These are phyloP conservation scores for Stegostoma tigrinum DNA, from an alignment of 2,113 vertebrate genomes.

Conservation along the genomic window DNA sequence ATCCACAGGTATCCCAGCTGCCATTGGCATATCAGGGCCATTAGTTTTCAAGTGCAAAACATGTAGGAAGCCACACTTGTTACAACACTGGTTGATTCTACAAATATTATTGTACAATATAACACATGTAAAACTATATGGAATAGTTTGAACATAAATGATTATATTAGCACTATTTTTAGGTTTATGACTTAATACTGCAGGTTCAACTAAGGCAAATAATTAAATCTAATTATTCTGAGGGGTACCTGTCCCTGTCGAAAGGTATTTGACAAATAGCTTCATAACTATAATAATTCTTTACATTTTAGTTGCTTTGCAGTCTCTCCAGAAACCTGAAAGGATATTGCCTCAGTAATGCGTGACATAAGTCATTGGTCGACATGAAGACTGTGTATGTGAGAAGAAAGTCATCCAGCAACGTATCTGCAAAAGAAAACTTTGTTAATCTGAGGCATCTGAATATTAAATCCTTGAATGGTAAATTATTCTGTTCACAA, in stretches of 20 bases:
- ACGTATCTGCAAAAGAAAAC: constrained; percentile 66
- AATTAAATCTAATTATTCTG: background rate
- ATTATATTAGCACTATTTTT: background rate
- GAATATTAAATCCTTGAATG: background rate
- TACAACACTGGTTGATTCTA: background rate
- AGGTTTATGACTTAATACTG: background rate
- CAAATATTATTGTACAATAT: background rate
- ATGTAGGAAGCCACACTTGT: background rate
- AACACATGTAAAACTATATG: background rate
- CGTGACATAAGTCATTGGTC: constrained; percentile 87
- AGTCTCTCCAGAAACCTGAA: constrained; percentile 41
- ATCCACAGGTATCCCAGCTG: too few species aligned
- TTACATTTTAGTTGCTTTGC: background rate
- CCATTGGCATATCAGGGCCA: too few species aligned
- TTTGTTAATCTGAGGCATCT: background rate
- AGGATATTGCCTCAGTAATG: constrained; percentile 96
- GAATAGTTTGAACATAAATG: background rate
- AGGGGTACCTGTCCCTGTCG: background rate
- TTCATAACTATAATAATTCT: background rate
- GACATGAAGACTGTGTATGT: constrained; percentile 96
- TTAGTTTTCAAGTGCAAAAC: background rate
- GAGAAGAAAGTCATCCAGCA: constrained; percentile 90
- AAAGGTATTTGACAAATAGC: background rate
- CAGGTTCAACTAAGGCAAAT: background rate
- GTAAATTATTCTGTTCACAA: background rate